Conservation (phyloP, 2,888 invertebrate genomes). For the Drosophila testacea region DNA sequence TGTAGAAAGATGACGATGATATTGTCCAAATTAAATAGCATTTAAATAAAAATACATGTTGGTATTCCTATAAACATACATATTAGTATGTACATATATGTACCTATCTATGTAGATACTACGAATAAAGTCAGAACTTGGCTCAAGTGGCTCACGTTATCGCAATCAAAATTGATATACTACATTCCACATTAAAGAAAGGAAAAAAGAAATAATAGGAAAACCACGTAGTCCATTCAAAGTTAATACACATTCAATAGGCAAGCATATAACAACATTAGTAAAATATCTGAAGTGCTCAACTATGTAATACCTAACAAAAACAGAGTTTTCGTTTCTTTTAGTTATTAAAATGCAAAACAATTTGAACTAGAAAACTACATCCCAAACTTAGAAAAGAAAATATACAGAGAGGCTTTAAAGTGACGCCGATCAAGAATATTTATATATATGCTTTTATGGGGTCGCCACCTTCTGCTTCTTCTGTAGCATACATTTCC, state of each 20-base stretch:
- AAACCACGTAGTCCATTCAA: constrained; percentile 17
- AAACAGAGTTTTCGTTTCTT: too few relatives aligned
- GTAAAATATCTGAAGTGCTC: not conserved
- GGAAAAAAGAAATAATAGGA: constrained; percentile 2
- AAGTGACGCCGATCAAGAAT: constrained; percentile 3
- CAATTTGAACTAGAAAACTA: not conserved
- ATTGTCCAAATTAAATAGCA: constrained; percentile 15
- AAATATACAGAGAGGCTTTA: too few relatives aligned
- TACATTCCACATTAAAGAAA: constrained; percentile 32
- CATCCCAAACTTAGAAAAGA: too few relatives aligned
- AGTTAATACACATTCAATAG: constrained; percentile 25
- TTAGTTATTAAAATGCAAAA: not conserved
- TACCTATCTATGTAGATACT: constrained; percentile 25
- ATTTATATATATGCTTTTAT: not conserved
- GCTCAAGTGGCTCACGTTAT: constrained; percentile 53
- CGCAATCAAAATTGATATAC: constrained; percentile 61
- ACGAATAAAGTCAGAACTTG: constrained; percentile 25
- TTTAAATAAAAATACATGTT: constrained; percentile 16
- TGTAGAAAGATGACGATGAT: constrained; percentile 11
- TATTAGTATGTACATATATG: not conserved
- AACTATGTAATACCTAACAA: not conserved
- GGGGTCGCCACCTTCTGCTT: constrained; percentile 7
- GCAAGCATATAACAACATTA: not conserved
- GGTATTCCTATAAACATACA: not conserved
- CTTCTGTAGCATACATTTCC: constrained; percentile 1